Evolutionary conservation across 2,797 vertebrate genomes (phyloP).

Genomic region (Psittacula echo): DNA sequence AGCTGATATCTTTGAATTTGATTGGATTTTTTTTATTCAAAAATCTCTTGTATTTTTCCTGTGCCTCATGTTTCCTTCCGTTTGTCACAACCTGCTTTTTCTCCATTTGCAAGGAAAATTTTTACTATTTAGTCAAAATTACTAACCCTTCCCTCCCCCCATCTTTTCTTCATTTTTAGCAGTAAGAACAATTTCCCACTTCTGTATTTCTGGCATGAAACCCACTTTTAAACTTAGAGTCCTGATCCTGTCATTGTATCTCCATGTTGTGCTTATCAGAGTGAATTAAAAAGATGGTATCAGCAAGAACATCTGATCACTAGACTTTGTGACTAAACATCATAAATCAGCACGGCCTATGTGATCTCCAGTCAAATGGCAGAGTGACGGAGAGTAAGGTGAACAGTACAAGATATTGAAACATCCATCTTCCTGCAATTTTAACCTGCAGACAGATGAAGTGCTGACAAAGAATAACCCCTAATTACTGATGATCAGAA

Average conservation of each 20-base stretch:
- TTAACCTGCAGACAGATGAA: background rate
- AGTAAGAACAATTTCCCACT: fast-evolving
- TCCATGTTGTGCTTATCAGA: background rate
- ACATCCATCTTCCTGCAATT: background rate
- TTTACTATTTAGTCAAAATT: background rate
- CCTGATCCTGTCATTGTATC: background rate
- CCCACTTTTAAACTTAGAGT: background rate
- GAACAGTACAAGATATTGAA: fast-evolving
- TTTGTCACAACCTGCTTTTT: background rate
- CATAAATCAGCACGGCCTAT: background rate
- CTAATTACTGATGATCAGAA: background rate
- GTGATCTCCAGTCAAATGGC: background rate
- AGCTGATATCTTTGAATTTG: background rate
- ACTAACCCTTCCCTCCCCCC: background rate
- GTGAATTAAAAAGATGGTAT: background rate
- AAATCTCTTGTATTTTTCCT: background rate
- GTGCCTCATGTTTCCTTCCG: background rate
- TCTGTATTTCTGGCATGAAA: background rate
- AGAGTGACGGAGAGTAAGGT: background rate
- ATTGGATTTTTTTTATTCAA: background rate
- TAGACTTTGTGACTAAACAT: background rate
- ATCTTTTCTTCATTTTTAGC: background rate
- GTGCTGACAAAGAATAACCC: background rate
- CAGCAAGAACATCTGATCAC: background rate
- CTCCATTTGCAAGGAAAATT: background rate